Percentiles rank a stretch among this genome's conserved stretches.
These are phyloP conservation scores for Trematomus bernacchii DNA, from an alignment of 2,797 vertebrate species.

Conservation along the genomic window DNA sequence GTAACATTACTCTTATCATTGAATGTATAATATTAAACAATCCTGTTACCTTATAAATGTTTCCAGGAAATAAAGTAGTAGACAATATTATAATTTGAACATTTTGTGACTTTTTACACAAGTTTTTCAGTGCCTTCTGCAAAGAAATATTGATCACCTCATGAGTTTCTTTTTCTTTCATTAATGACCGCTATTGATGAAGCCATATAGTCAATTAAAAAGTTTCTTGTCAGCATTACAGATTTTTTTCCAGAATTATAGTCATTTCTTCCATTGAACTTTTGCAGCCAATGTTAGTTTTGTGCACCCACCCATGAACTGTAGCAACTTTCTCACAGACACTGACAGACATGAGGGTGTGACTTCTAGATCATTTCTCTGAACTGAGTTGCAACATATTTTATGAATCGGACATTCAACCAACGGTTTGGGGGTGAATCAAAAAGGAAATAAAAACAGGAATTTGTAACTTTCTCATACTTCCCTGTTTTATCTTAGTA, in stretches of 20 bases:
- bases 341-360: slow-evolving; percentile 35
- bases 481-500: background rate
- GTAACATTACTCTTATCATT: background rate
- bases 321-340: background rate
- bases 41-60: background rate
- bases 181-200: background rate
- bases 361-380: slow-evolving; percentile 50
- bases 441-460: slow-evolving; percentile 3
- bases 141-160: background rate
- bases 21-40: background rate
- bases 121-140: background rate
- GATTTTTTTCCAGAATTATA: background rate
- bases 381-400: slow-evolving; percentile 57
- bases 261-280: background rate
- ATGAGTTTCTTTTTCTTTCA: background rate
- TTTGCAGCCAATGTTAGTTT: background rate
- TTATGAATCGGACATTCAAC: slow-evolving; percentile 47
- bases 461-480: slow-evolving; percentile 14
- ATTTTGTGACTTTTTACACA: background rate
- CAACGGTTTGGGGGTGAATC: background rate
- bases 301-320: background rate
- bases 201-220: background rate
- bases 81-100: background rate
- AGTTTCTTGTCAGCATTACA: background rate
- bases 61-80: background rate